Evolutionary conservation across 2,888 invertebrate species (phyloP).

Genomic region (Cylindroiulus punctatus): DNA sequence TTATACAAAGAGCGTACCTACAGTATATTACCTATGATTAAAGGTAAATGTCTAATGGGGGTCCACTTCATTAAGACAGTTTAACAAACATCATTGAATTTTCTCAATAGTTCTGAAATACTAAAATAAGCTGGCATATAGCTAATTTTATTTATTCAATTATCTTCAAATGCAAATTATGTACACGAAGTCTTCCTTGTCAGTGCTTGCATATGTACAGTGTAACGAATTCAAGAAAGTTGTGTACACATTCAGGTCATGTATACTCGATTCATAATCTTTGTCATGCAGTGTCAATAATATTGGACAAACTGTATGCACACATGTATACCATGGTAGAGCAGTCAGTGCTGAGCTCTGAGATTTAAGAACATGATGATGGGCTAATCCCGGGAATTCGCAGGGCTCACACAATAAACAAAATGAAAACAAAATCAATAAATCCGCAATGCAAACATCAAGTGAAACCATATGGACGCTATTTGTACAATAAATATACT

Average conservation of each 20-base stretch:
- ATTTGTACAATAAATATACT: background rate
- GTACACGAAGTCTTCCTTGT: background rate
- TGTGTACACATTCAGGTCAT: background rate
- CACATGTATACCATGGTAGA: background rate
- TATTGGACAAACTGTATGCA: background rate
- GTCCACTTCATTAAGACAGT: background rate
- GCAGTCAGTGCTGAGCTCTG: background rate
- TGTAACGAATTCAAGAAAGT: background rate
- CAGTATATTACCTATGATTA: too few species aligned
- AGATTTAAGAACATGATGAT: background rate
- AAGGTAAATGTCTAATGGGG: background rate
- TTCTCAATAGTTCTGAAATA: too few species aligned
- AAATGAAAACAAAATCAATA: slow-evolving; percentile 33
- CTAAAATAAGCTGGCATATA: background rate
- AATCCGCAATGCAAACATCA: slow-evolving; percentile 28
- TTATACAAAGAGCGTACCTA: too few species aligned
- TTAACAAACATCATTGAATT: too few species aligned
- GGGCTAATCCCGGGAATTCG: background rate
- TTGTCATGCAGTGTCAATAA: slow-evolving; percentile 19
- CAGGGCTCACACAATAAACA: background rate
- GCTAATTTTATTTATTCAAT: background rate
- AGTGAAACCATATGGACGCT: background rate
- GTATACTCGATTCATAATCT: slow-evolving; percentile 30
- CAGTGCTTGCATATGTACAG: background rate
- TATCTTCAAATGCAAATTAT: background rate